phyloP scores from a whole-genome alignment of 2,797 vertebrate species.

The Numenius phaeopus region DNA sequence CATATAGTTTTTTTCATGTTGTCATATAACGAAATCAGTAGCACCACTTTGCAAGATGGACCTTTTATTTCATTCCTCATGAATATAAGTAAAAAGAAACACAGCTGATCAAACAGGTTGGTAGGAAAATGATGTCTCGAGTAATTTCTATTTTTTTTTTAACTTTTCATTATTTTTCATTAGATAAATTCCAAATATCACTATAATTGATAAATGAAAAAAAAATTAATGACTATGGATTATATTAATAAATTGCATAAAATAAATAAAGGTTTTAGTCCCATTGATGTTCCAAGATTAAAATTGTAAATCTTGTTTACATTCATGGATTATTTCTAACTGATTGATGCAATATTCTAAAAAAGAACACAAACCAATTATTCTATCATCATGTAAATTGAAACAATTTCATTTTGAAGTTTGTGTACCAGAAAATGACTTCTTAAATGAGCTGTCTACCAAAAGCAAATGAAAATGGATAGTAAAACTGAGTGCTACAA shows the following conservation, averaged over 20 bases:
- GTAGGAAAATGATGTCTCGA: background rate
- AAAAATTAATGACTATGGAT: background rate
- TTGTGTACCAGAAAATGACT: constrained; percentile 78
- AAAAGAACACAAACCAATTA: constrained; percentile 56
- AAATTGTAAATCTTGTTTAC: constrained; percentile 50
- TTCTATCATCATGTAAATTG: constrained; percentile 55
- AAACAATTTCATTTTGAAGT: constrained; percentile 72
- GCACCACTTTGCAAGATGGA: background rate
- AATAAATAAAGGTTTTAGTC: constrained; percentile 2
- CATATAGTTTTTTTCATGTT: background rate
- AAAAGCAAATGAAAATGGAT: constrained; percentile 56
- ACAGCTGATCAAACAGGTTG: background rate
- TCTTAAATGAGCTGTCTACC: constrained; percentile 52
- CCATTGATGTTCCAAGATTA: background rate
- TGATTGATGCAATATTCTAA: constrained; percentile 41
- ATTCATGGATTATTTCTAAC: constrained; percentile 45
- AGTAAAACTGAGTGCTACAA: background rate
- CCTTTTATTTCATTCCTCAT: background rate
- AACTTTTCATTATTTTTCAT: constrained; percentile 16
- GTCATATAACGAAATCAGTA: background rate
- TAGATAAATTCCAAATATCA: background rate
- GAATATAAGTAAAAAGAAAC: background rate
- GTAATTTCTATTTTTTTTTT: background rate
- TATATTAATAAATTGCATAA: background rate
- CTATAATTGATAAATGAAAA: background rate